phyloP scores from a whole-genome alignment of 2,888 invertebrate genomes.

The Drosophila eohydei region DNA sequence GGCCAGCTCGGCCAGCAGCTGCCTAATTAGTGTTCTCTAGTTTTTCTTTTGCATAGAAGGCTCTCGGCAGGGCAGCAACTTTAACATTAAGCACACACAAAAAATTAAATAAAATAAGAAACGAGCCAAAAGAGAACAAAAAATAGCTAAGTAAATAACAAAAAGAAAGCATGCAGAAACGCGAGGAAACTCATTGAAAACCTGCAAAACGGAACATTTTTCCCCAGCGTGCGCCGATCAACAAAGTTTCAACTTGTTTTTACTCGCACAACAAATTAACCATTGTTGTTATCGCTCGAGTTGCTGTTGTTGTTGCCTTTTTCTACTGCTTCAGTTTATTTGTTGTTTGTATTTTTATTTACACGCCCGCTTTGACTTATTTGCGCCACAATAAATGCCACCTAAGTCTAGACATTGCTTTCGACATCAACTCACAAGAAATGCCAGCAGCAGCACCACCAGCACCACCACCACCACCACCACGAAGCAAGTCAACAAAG shows the following conservation, averaged over 20 bases:
- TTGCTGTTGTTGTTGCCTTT: constrained; percentile 7
- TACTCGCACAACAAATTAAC: constrained; percentile 45
- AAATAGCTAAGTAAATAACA: constrained; percentile 3
- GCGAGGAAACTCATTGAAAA: constrained; percentile 44
- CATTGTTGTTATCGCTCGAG: constrained; percentile 18
- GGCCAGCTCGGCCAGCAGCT: background rate
- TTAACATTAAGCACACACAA: constrained; percentile 33
- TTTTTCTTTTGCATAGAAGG: background rate
- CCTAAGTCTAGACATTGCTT: constrained; percentile 64
- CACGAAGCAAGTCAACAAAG: constrained; percentile 22
- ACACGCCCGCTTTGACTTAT: constrained; percentile 69
- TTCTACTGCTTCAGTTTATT: constrained; percentile 42
- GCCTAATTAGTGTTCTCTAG: constrained; percentile 5
- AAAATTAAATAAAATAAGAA: constrained; percentile 8
- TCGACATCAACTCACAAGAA: constrained; percentile 25
- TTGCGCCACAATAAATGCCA: constrained; percentile 66
- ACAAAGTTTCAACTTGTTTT: constrained; percentile 52
- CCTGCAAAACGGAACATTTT: constrained; percentile 40
- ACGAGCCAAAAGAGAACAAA: background rate
- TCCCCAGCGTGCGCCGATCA: constrained; percentile 47
- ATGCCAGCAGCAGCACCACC: background rate
- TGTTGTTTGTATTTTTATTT: constrained; percentile 51
- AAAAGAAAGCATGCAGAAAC: background rate
- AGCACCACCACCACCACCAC: background rate
- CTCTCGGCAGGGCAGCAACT: constrained; percentile 54